A percentile compares a stretch with the other conserved stretches of the same genome.
Evolutionary conservation across 1,140 invertebrate genomes (phyloP).

Genomic region (Pogonognathellus flavescens): DNA sequence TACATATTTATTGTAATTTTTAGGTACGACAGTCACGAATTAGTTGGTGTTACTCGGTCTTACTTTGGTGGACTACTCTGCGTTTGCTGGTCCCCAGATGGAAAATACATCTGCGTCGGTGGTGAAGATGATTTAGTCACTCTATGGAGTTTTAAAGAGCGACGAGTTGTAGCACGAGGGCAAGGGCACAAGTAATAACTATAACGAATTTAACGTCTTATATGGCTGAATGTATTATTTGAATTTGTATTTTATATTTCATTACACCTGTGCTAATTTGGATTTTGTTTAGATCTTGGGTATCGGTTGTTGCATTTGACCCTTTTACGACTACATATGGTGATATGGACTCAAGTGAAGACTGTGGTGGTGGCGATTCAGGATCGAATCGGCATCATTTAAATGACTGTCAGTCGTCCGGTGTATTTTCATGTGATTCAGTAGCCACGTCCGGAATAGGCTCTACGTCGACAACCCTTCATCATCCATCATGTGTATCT

Average conservation of each 20-base stretch:
- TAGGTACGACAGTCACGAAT: constrained; percentile 93
- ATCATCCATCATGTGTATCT: constrained; percentile 57
- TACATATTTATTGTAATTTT: too few species aligned
- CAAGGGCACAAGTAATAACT: constrained; percentile 79
- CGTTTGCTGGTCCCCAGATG: constrained; percentile 93
- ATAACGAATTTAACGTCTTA: neutral
- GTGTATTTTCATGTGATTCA: constrained; percentile 73
- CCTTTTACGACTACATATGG: constrained; percentile 83
- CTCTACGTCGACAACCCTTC: constrained; percentile 51
- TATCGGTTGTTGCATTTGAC: constrained; percentile 97
- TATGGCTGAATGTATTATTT: neutral
- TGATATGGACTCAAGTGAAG: constrained; percentile 68
- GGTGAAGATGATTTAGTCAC: constrained; percentile 99
- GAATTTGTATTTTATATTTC: neutral
- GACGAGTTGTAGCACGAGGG: constrained; percentile 93
- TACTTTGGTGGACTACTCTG: constrained; percentile 92
- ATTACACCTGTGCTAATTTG: neutral
- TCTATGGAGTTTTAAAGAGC: constrained; percentile 95
- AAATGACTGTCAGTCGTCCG: constrained; percentile 68
- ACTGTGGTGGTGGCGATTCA: constrained; percentile 63
- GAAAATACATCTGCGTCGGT: constrained; percentile 94
- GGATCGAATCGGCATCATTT: constrained; percentile 60
- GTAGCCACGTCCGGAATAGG: constrained; percentile 60
- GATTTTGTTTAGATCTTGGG: constrained; percentile 84
- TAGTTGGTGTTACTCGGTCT: constrained; percentile 89